Evolutionary conservation across 2,888 invertebrate genomes (phyloP).

Genomic region (Rhamnusium bicolor): DNA sequence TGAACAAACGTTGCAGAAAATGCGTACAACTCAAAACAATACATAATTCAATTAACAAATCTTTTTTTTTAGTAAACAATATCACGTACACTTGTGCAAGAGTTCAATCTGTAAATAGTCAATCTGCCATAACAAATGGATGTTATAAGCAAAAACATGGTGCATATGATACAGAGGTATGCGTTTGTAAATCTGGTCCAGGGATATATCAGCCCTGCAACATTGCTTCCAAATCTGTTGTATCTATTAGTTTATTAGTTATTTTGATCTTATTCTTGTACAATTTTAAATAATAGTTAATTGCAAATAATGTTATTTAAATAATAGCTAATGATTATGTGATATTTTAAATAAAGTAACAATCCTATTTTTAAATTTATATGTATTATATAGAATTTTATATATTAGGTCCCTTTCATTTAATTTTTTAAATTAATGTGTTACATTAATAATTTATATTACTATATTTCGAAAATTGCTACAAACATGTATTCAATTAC

Average conservation of each 20-base stretch:
- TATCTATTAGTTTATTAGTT: constrained; percentile 25
- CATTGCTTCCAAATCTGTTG: constrained; percentile 38
- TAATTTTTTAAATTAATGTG: too few species aligned
- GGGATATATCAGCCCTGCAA: constrained; percentile 72
- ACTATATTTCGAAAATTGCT: too few species aligned
- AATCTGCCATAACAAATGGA: constrained; percentile 73
- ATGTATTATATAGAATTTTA: too few species aligned
- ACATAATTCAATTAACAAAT: too few species aligned
- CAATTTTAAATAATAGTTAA: background rate
- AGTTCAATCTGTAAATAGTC: constrained; percentile 71
- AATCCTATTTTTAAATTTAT: too few species aligned
- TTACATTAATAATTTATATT: too few species aligned
- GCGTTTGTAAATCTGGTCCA: constrained; percentile 71
- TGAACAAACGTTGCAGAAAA: too few species aligned
- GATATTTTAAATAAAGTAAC: background rate
- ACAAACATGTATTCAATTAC: too few species aligned
- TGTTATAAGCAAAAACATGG: constrained; percentile 74
- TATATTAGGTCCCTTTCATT: too few species aligned
- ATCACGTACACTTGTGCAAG: constrained; percentile 81
- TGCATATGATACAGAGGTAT: constrained; percentile 72
- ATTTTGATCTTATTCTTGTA: background rate
- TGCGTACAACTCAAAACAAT: too few species aligned
- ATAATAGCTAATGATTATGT: background rate
- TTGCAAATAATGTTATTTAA: background rate
- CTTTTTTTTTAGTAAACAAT: constrained; percentile 76